Evolutionary conservation across 2,888 invertebrate genomes (phyloP).

Genomic region (Flabesymbios commensalis): DNA sequence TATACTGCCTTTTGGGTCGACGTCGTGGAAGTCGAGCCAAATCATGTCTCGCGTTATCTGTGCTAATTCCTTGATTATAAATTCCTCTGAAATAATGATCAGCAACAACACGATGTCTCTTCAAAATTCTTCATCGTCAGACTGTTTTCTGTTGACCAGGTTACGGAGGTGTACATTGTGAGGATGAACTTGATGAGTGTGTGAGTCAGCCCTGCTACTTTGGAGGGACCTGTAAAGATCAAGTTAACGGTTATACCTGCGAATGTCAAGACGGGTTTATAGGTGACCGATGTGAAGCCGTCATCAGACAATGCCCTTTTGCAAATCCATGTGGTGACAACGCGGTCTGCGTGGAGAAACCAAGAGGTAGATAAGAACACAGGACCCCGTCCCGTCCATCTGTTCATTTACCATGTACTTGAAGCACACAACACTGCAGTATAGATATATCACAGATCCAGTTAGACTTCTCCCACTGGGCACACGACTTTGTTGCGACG

Average conservation of each 20-base stretch:
- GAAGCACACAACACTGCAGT: too few species aligned
- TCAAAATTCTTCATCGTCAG: neutral
- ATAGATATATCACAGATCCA: too few species aligned
- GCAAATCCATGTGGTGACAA: constrained; percentile 45
- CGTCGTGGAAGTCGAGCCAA: too few species aligned
- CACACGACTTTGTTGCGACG: too few species aligned
- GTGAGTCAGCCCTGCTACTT: constrained; percentile 37
- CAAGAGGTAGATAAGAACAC: too few species aligned
- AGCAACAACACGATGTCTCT: neutral
- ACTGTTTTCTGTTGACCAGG: constrained; percentile 13
- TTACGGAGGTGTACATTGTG: constrained; percentile 26
- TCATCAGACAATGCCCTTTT: constrained; percentile 40
- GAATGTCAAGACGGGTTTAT: constrained; percentile 36
- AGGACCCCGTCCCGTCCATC: too few species aligned
- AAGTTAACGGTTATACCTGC: constrained; percentile 37
- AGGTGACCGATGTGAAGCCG: constrained; percentile 41
- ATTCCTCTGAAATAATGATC: neutral
- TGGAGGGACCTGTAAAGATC: constrained; percentile 35
- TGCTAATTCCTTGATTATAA: too few species aligned
- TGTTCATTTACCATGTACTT: too few species aligned
- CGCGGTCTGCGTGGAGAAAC: constrained; percentile 49
- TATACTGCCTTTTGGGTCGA: too few species aligned
- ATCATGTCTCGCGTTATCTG: too few species aligned
- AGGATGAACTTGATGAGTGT: constrained; percentile 31
- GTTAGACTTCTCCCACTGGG: too few species aligned